These are phyloP conservation scores for Tachystola acroxantha DNA, from an alignment of 2,888 invertebrate genomes.

Conservation along the genomic window DNA sequence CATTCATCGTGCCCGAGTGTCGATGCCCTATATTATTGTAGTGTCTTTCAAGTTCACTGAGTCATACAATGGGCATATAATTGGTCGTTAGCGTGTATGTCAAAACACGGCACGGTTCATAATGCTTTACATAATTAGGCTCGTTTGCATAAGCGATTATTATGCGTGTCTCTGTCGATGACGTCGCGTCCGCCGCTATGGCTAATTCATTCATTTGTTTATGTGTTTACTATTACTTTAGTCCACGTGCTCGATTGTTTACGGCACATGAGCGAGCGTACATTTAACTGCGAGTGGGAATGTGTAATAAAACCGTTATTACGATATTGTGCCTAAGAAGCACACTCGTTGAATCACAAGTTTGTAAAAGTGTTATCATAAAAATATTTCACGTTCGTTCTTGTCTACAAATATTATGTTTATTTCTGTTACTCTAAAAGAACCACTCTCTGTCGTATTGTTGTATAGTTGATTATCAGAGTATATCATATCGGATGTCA, in stretches of 20 bases:
- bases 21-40: constrained; percentile 73
- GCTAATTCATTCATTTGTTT: constrained; percentile 71
- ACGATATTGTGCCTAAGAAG: constrained; percentile 23
- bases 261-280: constrained; percentile 40
- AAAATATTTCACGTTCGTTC: neutral
- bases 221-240: constrained; percentile 67
- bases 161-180: constrained; percentile 69
- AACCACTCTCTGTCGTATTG: too few species aligned
- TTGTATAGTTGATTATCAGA: too few species aligned
- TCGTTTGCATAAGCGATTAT: constrained; percentile 74
- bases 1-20: constrained; percentile 41
- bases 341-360: constrained; percentile 5
- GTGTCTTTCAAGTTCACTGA: constrained; percentile 71
- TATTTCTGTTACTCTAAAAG: too few species aligned
- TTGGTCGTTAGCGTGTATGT: constrained; percentile 66
- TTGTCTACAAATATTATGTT: too few species aligned
- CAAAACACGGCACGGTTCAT: constrained; percentile 64
- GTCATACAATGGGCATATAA: constrained; percentile 69
- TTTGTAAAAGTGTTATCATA: constrained; percentile 1
- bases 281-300: constrained; percentile 41
- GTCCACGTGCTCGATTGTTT: constrained; percentile 69
- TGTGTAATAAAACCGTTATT: constrained; percentile 53
- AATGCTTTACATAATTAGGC: constrained; percentile 71
- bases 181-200: constrained; percentile 56
- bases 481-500: too few species aligned